Conservation (phyloP, 1,140 invertebrate genomes). For the Drosophila auraria region DNA sequence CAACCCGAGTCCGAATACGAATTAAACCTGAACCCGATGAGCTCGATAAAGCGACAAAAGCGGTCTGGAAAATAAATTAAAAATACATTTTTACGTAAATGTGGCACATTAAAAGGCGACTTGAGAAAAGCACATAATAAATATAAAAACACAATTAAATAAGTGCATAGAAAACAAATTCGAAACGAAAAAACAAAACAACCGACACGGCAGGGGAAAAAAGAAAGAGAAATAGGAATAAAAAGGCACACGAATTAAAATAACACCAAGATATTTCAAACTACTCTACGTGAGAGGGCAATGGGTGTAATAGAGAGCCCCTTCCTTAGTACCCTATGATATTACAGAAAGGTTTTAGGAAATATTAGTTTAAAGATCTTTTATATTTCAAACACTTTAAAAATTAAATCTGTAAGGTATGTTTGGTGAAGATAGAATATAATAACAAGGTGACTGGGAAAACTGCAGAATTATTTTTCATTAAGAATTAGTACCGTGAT, state of each 20-base stretch:
- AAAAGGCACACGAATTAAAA: constrained; percentile 63
- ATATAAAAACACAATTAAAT: constrained; percentile 80
- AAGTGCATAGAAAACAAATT: constrained; percentile 74
- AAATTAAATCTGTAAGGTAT: too few species aligned
- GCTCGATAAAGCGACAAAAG: constrained; percentile 73
- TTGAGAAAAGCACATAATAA: constrained; percentile 73
- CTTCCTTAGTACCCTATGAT: constrained; percentile 4
- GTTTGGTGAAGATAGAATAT: too few species aligned
- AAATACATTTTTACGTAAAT: constrained; percentile 82
- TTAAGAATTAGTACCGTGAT: neutral
- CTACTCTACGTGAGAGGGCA: constrained; percentile 60
- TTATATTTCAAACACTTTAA: too few species aligned
- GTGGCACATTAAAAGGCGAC: constrained; percentile 74
- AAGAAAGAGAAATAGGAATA: constrained; percentile 40
- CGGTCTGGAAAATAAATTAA: constrained; percentile 77
- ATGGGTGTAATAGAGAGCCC: constrained; percentile 11
- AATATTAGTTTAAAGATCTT: neutral
- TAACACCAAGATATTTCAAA: constrained; percentile 61
- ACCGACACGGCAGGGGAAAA: constrained; percentile 3
- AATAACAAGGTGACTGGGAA: too few species aligned
- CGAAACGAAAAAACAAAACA: constrained; percentile 31
- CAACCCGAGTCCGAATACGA: constrained; percentile 32
- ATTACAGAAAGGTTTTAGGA: neutral
- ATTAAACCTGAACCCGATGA: constrained; percentile 60
- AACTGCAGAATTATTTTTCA: too few species aligned